Percentiles rank a stretch among this genome's conserved stretches.
Evolutionary conservation across 2,888 invertebrate species (phyloP).

Genomic region (Dicyrtoma fusca): DNA sequence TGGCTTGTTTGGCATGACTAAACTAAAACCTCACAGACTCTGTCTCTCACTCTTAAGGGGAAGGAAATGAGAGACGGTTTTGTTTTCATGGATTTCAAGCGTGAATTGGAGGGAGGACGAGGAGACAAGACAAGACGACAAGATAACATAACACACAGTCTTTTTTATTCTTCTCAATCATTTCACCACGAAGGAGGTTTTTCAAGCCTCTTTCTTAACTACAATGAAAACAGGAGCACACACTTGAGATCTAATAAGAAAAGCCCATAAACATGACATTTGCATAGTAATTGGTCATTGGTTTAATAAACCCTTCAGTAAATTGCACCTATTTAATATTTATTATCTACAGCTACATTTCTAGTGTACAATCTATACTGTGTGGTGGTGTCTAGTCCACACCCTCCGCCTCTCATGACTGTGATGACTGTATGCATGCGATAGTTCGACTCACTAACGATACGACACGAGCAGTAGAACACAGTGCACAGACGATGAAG

Average conservation of each 20-base stretch:
- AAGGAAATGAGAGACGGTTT: not conserved
- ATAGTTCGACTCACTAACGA: too few relatives aligned
- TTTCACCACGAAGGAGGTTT: too few relatives aligned
- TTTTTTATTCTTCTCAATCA: too few relatives aligned
- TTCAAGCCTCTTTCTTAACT: not conserved
- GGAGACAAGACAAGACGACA: constrained; percentile 1
- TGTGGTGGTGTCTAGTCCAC: too few relatives aligned
- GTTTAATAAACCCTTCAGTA: constrained; percentile 30
- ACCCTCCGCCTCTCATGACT: too few relatives aligned
- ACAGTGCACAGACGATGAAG: too few relatives aligned
- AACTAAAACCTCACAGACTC: too few relatives aligned
- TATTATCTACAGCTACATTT: constrained; percentile 7
- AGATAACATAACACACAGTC: not conserved
- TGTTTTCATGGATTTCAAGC: constrained; percentile 1
- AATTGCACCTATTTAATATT: constrained; percentile 32
- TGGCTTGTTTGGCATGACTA: too few relatives aligned
- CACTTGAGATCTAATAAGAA: constrained; percentile 27
- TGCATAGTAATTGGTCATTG: constrained; percentile 33
- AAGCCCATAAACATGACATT: constrained; percentile 18
- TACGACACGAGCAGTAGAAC: too few relatives aligned
- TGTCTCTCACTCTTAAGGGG: too few relatives aligned
- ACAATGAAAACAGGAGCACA: constrained; percentile 14
- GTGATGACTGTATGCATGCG: too few relatives aligned
- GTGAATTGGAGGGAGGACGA: not conserved
- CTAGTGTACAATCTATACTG: too few relatives aligned